phyloP scores from a whole-genome alignment of 2,113 vertebrate genomes.

The Bufo bufo region DNA sequence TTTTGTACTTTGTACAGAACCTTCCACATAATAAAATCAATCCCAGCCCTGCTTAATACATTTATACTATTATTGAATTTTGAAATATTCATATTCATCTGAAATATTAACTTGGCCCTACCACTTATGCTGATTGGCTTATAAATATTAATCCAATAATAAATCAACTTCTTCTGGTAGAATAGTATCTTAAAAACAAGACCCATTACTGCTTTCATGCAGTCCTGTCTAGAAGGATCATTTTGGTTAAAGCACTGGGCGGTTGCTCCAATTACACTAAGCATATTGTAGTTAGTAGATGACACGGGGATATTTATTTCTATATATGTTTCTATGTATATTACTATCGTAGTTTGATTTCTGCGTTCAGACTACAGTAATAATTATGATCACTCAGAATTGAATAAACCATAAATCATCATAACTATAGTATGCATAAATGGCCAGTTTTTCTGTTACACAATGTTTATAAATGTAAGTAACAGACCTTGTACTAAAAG shows the following conservation, averaged over 20 bases:
- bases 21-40: background rate
- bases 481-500: no score
- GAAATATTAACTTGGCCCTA: constrained; percentile 28
- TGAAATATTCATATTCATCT: constrained; percentile 45
- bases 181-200: background rate
- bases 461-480: no score
- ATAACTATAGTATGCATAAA: no score
- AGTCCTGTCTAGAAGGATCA: background rate
- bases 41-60: background rate
- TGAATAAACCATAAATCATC: no score
- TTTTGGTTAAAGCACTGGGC: background rate
- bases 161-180: background rate
- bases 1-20: background rate
- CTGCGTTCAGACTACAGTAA: no score
- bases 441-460: no score
- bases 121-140: constrained; percentile 27
- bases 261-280: background rate
- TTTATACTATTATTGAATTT: constrained; percentile 1
- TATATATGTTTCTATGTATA: no score
- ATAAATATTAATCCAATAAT: constrained; percentile 25
- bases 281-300: background rate
- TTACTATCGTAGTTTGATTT: no score
- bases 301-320: background rate
- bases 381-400: no score
- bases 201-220: background rate